Evolutionary conservation across 2,113 vertebrate genomes (phyloP).

Genomic region (Anarrhichthys ocellatus): DNA sequence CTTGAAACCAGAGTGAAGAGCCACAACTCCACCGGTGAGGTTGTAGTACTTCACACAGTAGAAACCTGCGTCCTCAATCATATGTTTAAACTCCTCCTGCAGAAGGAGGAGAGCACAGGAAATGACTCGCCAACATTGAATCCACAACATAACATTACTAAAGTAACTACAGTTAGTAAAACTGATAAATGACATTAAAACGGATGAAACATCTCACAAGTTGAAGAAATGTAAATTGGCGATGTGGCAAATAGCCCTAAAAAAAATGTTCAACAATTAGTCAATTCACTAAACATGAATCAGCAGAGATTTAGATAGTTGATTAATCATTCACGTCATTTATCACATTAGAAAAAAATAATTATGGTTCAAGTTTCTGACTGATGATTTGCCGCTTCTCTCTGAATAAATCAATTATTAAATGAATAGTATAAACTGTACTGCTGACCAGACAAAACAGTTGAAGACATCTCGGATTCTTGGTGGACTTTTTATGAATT

Average conservation of each 20-base stretch:
- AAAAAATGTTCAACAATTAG: neutral
- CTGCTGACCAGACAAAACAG: neutral
- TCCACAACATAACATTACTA: neutral
- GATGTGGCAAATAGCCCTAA: neutral
- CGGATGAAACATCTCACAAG: neutral
- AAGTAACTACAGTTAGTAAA: too few relatives aligned
- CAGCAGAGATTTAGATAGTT: neutral
- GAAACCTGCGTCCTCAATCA: slow-evolving; percentile 95
- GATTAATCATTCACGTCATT: neutral
- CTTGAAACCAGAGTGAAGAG: slow-evolving; percentile 98
- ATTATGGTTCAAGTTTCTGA: neutral
- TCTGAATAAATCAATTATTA: neutral
- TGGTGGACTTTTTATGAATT: too few relatives aligned
- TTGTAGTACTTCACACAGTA: slow-evolving; percentile 88
- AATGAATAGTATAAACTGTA: neutral
- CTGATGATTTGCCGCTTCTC: neutral
- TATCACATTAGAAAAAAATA: neutral
- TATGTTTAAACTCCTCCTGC: slow-evolving; percentile 92
- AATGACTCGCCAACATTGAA: neutral
- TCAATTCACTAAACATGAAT: neutral
- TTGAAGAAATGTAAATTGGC: neutral
- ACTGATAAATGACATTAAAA: neutral
- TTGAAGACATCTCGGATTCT: neutral
- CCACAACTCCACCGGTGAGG: slow-evolving; percentile 90
- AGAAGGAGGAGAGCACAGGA: neutral